Evolutionary conservation across 2,113 vertebrate genomes (phyloP), one percentile per base, ranked within the genome.

Genomic region (Percopsis transmontana): DNA sequence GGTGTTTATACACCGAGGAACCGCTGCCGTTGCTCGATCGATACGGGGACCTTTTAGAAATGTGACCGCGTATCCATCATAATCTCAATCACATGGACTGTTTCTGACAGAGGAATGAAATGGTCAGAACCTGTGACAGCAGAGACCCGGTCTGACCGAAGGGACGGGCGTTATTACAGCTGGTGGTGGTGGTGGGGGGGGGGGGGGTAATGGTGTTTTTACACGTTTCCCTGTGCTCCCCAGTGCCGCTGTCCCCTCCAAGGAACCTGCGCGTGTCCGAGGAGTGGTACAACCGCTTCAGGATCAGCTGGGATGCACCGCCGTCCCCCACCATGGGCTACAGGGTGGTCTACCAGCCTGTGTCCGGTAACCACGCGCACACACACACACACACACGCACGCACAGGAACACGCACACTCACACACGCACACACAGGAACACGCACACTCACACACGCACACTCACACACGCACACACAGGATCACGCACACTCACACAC

Each of bases 261-360:
- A 88, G 82, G 56, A 96, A 97, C 57, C 80, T 99, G 0, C 92
- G 90, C 1, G 93, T 96, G 27, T 96, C 96, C 2, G 97, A 99
- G 11, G 95, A 99, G 82, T 97, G 95, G 96, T 19, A 19, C n/a
- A 20, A 51, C 18, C 48, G 18, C 18, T 51, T 51, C 18, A 19
- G 3, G 7, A 51, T 19, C 19, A 13, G 20, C 20, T 11, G 12
- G 10, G 12, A 53, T 18, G 18, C 3, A 1, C 15, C 18, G 13
- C 18, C 48, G 7, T 15, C 18, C 2, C 15, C 14, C 48, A 18
- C 48, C 48, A 8, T 18, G 48, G n/a, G n/a, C 51, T 23, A 97
- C 77, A 93, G 92, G 70, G 91, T 99, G n/a, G 79, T 95, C 77
- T 97, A 99, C 86, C 95, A 94, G 79, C 95, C 97, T 23, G 72